Evolutionary conservation across 1,140 invertebrate species (phyloP), one percentile per base, ranked within the genome.

Genomic region (Pogonognathellus flavescens): DNA sequence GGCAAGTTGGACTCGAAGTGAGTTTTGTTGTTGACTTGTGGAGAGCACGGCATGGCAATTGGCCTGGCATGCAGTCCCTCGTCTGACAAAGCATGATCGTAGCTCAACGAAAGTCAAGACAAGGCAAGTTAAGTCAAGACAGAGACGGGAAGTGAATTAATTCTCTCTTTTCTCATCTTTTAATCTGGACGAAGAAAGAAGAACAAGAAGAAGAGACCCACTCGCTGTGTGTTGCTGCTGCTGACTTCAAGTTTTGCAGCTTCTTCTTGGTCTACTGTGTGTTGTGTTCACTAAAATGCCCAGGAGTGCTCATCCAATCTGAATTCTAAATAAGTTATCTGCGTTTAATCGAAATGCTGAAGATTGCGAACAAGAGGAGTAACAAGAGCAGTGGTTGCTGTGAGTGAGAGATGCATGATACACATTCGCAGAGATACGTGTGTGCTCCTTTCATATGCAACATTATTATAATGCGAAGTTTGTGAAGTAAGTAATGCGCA

Each of bases 261-360:
- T 76, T 76, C 70, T 76, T 76, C 7, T 11, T 66, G 22, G n/a
- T 60, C 18, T 60, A 20, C 6, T 60, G 18, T 20, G 18, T 60
- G 59, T 22, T 18, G 59, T 11, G 22, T 14, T 66, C 8, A 66
- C 25, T 20, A 25, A 66, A 66, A 76, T 76, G 70, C 70, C 70
- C 70, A 76, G 70, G 70, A 76, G 70, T 76, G 70, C 70, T 76
- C 3, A 31, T 50, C 70, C 70, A 76, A 76, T 76, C 41, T 76
- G 70, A 76, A 76, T 76, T 76, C 41, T 76, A 76, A 76, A 76
- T 76, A 76, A 76, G 70, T 76, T 76, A 76, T 76, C 70, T 76
- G 41, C 16, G 70, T 76, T 76, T 76, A 76, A 76, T 76, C 70
- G 41, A 76, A 76, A 76, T 76, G 25, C 49, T n/a, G 2, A 50